Evolutionary conservation across 2,888 invertebrate genomes (phyloP), one percentile per base, ranked within the genome.

Genomic region (Bellardia pandia): DNA sequence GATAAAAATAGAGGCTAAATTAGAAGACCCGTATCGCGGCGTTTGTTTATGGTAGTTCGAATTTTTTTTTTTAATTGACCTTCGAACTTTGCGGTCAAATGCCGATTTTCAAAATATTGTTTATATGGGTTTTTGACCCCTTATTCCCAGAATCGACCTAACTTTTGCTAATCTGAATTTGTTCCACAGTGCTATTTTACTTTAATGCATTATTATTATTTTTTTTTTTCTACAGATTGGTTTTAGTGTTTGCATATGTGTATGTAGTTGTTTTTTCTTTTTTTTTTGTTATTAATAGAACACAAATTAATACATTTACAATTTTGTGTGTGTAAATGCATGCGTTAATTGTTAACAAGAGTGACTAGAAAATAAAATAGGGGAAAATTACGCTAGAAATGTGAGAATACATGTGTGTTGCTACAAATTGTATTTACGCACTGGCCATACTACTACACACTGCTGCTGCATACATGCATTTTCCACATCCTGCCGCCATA

Each of bases 221-320:
- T 48, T 58, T 66, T 71, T 84, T 72, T 14, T 42, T 48, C 13
- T 14, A 51, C 48, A 53, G 42, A 37, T 77, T 7, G 53, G 71
- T 76, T 83, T 76, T 76, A 30, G 51, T 69, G 40, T 72, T 77
- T 72, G 16, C 9, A 9, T 45, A 16, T 53, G 11, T 33, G 13
- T 30, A 13, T 13, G 58, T 6, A 6, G 56, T 56, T 23, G 37
- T 37, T 37, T 4, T 45, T 60, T 14, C 53, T 53, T 51, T 66
- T 72, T 80, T 51, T 80, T 76, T 85, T 23, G 23, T 23, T 84
- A 88, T 88, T 86, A 88, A 88, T 88, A 85, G 80, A 88, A 88
- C 83, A 75, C 78, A 88, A 89, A 88, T 88, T 88, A 88, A 85
- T 88, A 82, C 86, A 84, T 84, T 86, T 77, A 79, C 79, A 66